Percentiles rank a stretch among this genome's conserved stretches.
These are phyloP conservation scores for Tinamus major DNA, from an alignment of 2,797 vertebrate genomes.

Conservation along the genomic window DNA sequence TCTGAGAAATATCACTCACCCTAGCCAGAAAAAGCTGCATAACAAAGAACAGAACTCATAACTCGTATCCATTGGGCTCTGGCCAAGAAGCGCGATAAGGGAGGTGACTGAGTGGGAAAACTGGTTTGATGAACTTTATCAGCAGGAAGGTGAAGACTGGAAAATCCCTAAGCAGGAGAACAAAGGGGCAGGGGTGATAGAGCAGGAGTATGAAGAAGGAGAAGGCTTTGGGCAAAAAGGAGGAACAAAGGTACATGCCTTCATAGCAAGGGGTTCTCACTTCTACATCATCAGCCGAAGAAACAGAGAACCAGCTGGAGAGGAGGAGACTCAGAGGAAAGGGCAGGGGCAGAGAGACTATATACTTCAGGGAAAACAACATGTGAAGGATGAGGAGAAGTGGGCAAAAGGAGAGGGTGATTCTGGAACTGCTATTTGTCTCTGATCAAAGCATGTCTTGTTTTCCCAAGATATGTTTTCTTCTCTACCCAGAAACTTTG, in stretches of 20 bases:
- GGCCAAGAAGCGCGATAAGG: slow-evolving; percentile 60
- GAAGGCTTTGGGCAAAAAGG: not conserved
- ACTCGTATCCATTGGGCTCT: slow-evolving; percentile 34
- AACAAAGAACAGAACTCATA: slow-evolving; percentile 36
- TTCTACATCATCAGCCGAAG: not conserved
- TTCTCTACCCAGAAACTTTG: not conserved
- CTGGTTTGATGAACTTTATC: slow-evolving; percentile 67
- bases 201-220: not conserved
- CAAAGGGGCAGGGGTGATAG: slow-evolving; percentile 63
- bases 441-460: not conserved
- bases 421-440: not conserved
- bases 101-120: slow-evolving; percentile 63
- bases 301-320: not conserved
- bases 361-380: not conserved
- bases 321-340: not conserved
- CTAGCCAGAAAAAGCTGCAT: slow-evolving; percentile 42
- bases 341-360: not conserved
- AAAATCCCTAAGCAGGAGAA: slow-evolving; percentile 60
- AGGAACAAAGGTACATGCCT: not conserved
- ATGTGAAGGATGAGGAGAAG: rapidly evolving
- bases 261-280: not conserved
- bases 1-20: not conserved
- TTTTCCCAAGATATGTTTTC: not conserved
- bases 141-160: slow-evolving; percentile 62
- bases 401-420: not conserved